Base-by-base conservation (phyloP, 2,888 invertebrate species). In the Amphiduros pacificus region DNA sequence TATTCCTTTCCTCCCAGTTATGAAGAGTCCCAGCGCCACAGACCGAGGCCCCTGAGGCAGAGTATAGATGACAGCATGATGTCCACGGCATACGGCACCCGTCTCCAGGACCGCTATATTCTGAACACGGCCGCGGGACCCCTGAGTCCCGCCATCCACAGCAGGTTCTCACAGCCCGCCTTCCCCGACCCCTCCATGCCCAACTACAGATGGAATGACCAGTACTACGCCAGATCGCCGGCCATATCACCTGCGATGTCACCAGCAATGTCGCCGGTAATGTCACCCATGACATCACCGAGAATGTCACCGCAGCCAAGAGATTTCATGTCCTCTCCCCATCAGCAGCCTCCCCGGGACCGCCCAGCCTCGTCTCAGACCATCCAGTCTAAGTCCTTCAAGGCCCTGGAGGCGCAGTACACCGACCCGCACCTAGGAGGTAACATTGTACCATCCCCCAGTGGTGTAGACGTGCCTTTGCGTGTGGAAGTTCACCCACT, bases 1-100 rank as follows among this genome's bases (percentile, higher is more conserved):
- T 58, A 58, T 26, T 58, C 58, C 50, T n/a, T 58, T 14, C 58
- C 58, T 4, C 58, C 58, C 20, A 48, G 58, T 9, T 58, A 58
- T 29, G 51, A 58, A 29, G 58, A 58, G 24, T 58, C 58, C 36
- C n/a, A 6, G n/a, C 27, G 49, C 27, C 22, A 56, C 56, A 48
- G 31, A 20, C 44, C 11, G 36, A 36, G 17, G 11, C 36, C 9
- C 9, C 36, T 14, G 17, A 9, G n/a, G 17, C 50, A 36, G 2
- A 58, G 58, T 40, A 32, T 49, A 14, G 55, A 54, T 11, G 56
- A 61, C 11, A 41, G 50, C n/a, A n/a, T 55, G 32, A 20, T 56
- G 1, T 27, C 41, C 22, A 17, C 44, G 17, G 36, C 27, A n/a
- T 28, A n/a, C n/a, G n/a, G n/a, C n/a, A n/a, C 41, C 41, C 17